Base-by-base conservation (phyloP, 2,888 invertebrate species). In the Agriopis aurantiaria region DNA sequence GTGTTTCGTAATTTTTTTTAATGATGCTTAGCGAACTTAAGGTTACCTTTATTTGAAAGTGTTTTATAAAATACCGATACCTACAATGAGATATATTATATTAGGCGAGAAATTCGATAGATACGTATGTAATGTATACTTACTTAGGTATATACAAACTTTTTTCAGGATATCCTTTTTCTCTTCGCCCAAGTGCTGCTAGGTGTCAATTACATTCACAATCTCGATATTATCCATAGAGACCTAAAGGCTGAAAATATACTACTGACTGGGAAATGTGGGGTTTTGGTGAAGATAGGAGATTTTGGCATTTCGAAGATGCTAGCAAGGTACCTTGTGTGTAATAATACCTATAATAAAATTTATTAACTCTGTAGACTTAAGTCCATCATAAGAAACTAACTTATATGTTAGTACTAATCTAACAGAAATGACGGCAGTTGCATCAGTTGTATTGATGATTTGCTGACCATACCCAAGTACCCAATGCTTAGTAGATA, bases 171-270 rank as follows among this genome's bases (percentile, higher is more conserved):
- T 85, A 96, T 97, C 33, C 89, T 97, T 79, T 95, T 95, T 81
- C 95, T 96, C 78, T 96, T 97, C 83, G 95, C 96, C 66, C 97
- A 98, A 95, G 95, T 98, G 75, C 88, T 97, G 49, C 91, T 97
- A 75, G 97, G 97, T 40, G 95, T 98, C 12, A 95, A 97, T 83
- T 97, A 98, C 82, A 97, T 98, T 59, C 98, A 98, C 85, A 95
- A 95, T 41, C 96, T 96, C 79, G 96, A 96, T 78, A 96, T 98
- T 67, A 95, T 98, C 61, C 98, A 98, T 85, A 93, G 98, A 79
- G 98, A 98, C 89, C 92, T 98, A 69, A 98, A 97, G 90, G 96
- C 97, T 8, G 97, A 97, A 88, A 98, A 98, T 87, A 97, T 98
- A 75, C 95, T 98, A 77, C 86, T 97, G 69, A 96, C 97, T 59